Evolutionary conservation across 2,888 invertebrate species (phyloP).

Genomic region (Caradrina kadenii): DNA sequence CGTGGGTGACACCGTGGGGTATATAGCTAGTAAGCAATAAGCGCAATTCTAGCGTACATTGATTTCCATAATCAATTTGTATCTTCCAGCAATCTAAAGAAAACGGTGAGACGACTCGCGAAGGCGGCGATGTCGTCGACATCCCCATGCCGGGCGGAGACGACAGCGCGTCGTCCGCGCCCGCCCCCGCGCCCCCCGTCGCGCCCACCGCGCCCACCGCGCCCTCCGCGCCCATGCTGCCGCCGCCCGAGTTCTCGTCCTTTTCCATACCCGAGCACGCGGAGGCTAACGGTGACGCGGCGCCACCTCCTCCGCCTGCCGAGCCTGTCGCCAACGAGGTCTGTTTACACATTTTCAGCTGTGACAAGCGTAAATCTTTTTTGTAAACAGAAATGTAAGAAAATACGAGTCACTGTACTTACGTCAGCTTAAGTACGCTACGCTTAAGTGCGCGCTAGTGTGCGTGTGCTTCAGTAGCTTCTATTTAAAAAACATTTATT

Average conservation of each 20-base stretch:
- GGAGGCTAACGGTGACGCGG: conserved; percentile 42
- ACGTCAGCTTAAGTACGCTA: too few species aligned
- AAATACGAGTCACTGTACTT: too few species aligned
- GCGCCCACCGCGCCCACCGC: conserved; percentile 56
- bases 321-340: conserved; percentile 6
- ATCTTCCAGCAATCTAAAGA: conserved; percentile 78
- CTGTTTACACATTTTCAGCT: background rate
- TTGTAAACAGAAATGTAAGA: too few species aligned
- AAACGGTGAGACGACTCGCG: conserved; percentile 77
- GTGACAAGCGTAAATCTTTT: too few species aligned
- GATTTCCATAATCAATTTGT: background rate
- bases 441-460: too few species aligned
- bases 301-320: conserved; percentile 21
- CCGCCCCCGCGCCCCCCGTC: conserved; percentile 68
- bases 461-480: too few species aligned
- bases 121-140: conserved; percentile 90
- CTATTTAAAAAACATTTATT: too few species aligned
- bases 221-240: conserved; percentile 58
- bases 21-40: too few species aligned
- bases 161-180: conserved; percentile 55
- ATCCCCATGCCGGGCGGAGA: conserved; percentile 92
- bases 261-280: conserved; percentile 20
- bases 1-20: too few species aligned
- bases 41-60: too few species aligned
- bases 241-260: conserved; percentile 67